Evolutionary conservation across 1,140 invertebrate genomes (phyloP).

Genomic region (Penaeus indicus): DNA sequence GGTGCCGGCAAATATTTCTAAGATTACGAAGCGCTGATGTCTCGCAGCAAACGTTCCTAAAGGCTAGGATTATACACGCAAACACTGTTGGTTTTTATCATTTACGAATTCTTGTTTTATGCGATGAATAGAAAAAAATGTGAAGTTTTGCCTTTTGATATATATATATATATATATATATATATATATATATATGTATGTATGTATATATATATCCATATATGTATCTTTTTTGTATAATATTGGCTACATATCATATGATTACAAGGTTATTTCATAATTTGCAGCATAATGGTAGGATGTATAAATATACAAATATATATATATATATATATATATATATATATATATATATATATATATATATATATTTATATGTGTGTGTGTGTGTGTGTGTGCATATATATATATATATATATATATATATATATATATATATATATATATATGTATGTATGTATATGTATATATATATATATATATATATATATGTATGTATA

Average conservation of each 20-base stretch:
- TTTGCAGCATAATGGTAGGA: background rate
- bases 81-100: too few species aligned
- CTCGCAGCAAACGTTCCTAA: too few species aligned
- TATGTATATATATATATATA: too few species aligned
- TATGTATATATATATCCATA: background rate
- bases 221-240: background rate
- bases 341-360: slow-evolving; percentile 55
- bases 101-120: too few species aligned
- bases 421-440: slow-evolving; percentile 28
- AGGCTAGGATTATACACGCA: too few species aligned
- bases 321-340: slow-evolving; percentile 57
- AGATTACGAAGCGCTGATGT: too few species aligned
- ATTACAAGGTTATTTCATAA: background rate
- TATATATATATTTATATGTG: slow-evolving; percentile 54
- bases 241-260: background rate
- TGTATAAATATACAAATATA: slow-evolving; percentile 54
- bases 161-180: background rate
- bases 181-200: background rate
- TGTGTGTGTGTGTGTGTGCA: background rate
- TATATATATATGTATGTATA: too few species aligned
- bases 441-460: too few species aligned
- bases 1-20: too few species aligned
- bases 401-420: slow-evolving; percentile 26
- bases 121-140: too few species aligned
- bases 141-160: too few species aligned